Evolutionary conservation across 2,888 invertebrate species (phyloP).

Genomic region (Drosophila merina): DNA sequence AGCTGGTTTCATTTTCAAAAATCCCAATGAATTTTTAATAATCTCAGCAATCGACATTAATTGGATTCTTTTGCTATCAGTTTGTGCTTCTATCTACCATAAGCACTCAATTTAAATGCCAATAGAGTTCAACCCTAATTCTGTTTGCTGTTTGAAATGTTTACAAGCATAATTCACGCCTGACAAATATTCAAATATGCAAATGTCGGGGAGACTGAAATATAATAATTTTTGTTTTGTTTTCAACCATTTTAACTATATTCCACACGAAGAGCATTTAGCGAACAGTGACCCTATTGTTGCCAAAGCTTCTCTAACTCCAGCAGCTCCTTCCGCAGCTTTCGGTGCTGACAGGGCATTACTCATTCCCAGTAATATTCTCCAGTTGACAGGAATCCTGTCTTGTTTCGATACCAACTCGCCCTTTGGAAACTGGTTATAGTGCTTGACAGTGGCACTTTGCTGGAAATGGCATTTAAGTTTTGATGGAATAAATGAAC

Average conservation of each 20-base stretch:
- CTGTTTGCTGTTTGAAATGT: background rate
- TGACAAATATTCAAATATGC: slow-evolving; percentile 1
- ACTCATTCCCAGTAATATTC: slow-evolving; percentile 49
- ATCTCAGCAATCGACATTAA: slow-evolving; percentile 1
- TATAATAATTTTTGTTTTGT: slow-evolving; percentile 1
- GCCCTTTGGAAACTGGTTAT: slow-evolving; percentile 21
- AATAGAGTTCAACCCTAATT: background rate
- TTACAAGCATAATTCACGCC: background rate
- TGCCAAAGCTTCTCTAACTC: slow-evolving; percentile 5
- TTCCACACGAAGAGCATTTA: background rate
- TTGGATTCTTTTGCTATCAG: background rate
- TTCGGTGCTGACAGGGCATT: slow-evolving; percentile 35
- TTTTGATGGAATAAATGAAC: slow-evolving; percentile 39
- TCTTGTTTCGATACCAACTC: slow-evolving; percentile 23
- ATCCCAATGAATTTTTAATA: background rate
- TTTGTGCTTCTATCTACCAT: background rate
- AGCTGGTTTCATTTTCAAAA: background rate
- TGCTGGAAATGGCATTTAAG: slow-evolving; percentile 32
- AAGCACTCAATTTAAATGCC: slow-evolving; percentile 1
- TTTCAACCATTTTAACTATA: background rate
- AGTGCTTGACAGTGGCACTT: slow-evolving; percentile 5
- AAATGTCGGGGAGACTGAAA: background rate
- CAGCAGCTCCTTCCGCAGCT: slow-evolving; percentile 6
- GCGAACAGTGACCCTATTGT: background rate
- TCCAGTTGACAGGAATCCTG: slow-evolving; percentile 63